Conservation (phyloP, 2,888 invertebrate genomes). For the Mystacides longicornis region DNA sequence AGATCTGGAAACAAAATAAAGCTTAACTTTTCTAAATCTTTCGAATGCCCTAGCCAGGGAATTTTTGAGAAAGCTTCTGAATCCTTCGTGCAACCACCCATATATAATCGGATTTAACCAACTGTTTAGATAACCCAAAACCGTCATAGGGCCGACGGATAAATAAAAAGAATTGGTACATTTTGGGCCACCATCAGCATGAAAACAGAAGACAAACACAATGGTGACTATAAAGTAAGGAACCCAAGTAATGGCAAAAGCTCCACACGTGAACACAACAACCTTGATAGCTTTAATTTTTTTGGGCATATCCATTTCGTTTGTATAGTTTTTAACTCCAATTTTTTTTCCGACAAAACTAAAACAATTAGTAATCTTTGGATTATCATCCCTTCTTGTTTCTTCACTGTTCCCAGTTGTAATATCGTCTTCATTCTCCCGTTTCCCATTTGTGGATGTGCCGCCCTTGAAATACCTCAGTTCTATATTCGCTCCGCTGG, state of each 20-base stretch:
- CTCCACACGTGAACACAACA: not conserved
- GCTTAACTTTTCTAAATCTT: too few relatives aligned
- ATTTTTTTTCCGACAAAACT: not conserved
- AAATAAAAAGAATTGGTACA: not conserved
- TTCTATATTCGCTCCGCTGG: not conserved
- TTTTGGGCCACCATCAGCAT: not conserved
- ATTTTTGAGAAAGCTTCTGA: slow-evolving; percentile 9
- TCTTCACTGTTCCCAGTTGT: not conserved
- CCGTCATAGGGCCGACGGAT: not conserved
- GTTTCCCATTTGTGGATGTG: too few relatives aligned
- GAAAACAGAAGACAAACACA: not conserved
- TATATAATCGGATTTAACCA: slow-evolving; percentile 1
- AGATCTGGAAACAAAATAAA: too few relatives aligned
- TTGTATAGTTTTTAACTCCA: not conserved
- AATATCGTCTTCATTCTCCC: not conserved
- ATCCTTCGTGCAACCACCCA: not conserved
- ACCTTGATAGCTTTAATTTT: slow-evolving; percentile 4
- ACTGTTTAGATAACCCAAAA: not conserved
- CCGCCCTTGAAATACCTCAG: not conserved
- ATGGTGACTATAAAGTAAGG: not conserved
- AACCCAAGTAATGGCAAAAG: not conserved
- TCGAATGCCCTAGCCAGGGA: not conserved
- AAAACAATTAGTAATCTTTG: not conserved
- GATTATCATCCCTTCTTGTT: not conserved
- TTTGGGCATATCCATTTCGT: not conserved